Conservation (phyloP, 1,140 invertebrate genomes). For the Drosophila paulistorum region DNA sequence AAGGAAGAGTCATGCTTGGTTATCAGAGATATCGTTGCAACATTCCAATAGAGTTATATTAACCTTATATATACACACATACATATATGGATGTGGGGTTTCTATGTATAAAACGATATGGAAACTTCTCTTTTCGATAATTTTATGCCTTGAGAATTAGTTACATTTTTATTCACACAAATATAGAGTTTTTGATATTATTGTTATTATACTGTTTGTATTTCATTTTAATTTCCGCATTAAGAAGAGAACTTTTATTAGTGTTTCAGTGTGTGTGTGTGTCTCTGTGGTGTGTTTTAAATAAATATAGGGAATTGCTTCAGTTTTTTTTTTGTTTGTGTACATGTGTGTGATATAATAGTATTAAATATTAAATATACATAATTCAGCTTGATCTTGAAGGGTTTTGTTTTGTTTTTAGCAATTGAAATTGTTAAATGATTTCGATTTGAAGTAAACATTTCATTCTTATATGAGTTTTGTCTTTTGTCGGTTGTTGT, state of each 20-base stretch:
- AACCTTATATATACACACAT: too few species aligned
- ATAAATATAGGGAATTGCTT: slow-evolving; percentile 75
- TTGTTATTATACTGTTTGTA: slow-evolving; percentile 56
- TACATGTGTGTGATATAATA: slow-evolving; percentile 49
- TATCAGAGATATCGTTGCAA: neutral
- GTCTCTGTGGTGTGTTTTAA: slow-evolving; percentile 61
- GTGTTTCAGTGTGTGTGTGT: slow-evolving; percentile 41
- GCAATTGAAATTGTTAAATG: slow-evolving; percentile 30
- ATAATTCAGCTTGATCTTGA: slow-evolving; percentile 56
- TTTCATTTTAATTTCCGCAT: slow-evolving; percentile 49
- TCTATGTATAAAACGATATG: slow-evolving; percentile 23
- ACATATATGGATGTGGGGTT: neutral
- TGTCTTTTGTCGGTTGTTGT: slow-evolving; percentile 34
- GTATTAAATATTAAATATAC: slow-evolving; percentile 70
- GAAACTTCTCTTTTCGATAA: slow-evolving; percentile 17
- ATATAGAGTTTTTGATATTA: slow-evolving; percentile 53
- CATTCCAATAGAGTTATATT: too few species aligned
- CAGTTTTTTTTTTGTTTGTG: slow-evolving; percentile 40
- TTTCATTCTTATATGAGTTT: slow-evolving; percentile 40
- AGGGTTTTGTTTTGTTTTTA: slow-evolving; percentile 43
- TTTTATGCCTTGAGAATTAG: slow-evolving; percentile 77
- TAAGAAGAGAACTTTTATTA: slow-evolving; percentile 69
- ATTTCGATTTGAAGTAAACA: slow-evolving; percentile 20
- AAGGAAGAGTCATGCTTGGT: slow-evolving; percentile 2
- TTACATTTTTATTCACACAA: slow-evolving; percentile 80